Percentiles rank a stretch among this genome's conserved stretches.
phyloP scores from a whole-genome alignment of 1,140 invertebrate genomes.

The Diuraphis noxia region DNA sequence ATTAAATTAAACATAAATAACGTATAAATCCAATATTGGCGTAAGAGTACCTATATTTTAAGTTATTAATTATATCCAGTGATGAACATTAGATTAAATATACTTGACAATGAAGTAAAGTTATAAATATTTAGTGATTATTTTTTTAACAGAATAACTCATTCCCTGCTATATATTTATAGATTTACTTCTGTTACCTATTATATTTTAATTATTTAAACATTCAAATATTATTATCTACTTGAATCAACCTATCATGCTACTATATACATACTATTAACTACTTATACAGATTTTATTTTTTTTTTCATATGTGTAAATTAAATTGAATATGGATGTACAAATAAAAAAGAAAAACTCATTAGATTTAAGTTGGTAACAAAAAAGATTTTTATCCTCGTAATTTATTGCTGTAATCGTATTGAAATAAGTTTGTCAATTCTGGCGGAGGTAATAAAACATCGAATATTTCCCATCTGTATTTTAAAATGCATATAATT shows the following conservation, averaged over 20 bases:
- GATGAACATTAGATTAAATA: neutral
- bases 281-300: neutral
- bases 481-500: neutral
- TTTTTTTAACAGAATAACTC: neutral
- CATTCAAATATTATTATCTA: neutral
- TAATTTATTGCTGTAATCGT: neutral
- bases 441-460: neutral
- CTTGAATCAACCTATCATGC: neutral
- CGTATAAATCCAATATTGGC: neutral
- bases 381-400: neutral
- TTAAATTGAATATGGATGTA: neutral
- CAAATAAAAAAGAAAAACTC: neutral
- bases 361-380: neutral
- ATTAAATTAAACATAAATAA: neutral
- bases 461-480: neutral
- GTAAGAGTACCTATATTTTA: neutral
- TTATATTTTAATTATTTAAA: neutral
- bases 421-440: constrained; percentile 13
- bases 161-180: neutral
- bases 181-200: neutral
- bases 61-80: neutral
- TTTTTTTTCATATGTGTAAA: neutral
- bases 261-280: neutral
- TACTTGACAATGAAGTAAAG: neutral
- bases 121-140: neutral